These are phyloP conservation scores for Autographa gamma DNA, from an alignment of 2,888 invertebrate genomes.

Conservation along the genomic window DNA sequence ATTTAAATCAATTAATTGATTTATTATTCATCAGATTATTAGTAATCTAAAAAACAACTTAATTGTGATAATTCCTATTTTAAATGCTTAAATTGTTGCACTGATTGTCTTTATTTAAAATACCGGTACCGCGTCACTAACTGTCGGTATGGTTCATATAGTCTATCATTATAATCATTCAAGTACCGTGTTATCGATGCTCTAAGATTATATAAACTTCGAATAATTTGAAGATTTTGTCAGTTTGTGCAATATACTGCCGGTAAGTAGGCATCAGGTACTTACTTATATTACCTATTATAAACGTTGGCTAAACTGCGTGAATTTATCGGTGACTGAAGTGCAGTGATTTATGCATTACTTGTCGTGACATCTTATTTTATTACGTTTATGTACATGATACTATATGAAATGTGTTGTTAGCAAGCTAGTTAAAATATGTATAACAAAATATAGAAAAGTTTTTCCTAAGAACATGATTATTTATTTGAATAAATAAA, in stretches of 20 bases:
- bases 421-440: no score
- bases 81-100: background rate
- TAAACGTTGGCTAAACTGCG: background rate
- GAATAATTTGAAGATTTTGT: slow-evolving; percentile 17
- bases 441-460: no score
- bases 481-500: no score
- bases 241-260: slow-evolving; percentile 31
- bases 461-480: no score
- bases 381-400: no score
- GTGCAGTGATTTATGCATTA: background rate
- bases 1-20: background rate
- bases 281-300: background rate
- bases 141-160: slow-evolving; percentile 13
- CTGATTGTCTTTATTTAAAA: background rate
- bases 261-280: slow-evolving; percentile 44
- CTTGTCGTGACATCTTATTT: no score
- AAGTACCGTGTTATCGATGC: slow-evolving; percentile 31
- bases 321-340: background rate
- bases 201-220: slow-evolving; percentile 53
- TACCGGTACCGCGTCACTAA: slow-evolving; percentile 11
- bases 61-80: background rate
- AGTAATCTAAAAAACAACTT: background rate
- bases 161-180: slow-evolving; percentile 29
- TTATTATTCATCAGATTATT: background rate
- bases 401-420: no score